phyloP scores from a whole-genome alignment of 2,888 invertebrate genomes.

The Ethmia dodecea region DNA sequence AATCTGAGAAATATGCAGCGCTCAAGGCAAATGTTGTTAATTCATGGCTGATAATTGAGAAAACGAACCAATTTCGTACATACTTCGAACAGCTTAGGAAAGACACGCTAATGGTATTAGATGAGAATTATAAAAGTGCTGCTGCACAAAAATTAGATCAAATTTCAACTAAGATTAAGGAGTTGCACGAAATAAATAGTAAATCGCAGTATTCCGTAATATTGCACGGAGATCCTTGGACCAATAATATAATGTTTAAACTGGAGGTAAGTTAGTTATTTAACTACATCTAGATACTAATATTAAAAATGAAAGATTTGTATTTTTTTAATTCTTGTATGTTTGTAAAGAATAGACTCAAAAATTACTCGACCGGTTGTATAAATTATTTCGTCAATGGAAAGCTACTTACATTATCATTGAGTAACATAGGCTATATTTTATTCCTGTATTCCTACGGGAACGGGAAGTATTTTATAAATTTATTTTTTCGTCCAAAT shows the following conservation, averaged over 20 bases:
- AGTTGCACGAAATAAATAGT: not conserved
- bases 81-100: not conserved
- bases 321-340: no score
- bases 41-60: not conserved
- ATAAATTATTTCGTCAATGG: no score
- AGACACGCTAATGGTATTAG: not conserved
- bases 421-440: no score
- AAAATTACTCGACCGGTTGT: no score
- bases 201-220: slow-evolving; percentile 11
- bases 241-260: slow-evolving; percentile 25
- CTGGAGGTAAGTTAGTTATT: slow-evolving; percentile 16
- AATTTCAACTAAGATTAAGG: not conserved
- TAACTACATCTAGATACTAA: no score
- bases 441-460: no score
- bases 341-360: no score
- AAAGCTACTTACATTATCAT: no score
- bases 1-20: slow-evolving; percentile 15
- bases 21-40: not conserved
- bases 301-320: no score
- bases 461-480: no score
- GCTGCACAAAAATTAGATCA: not conserved
- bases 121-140: not conserved
- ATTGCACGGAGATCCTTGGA: slow-evolving; percentile 17
- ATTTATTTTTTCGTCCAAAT: no score
- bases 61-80: not conserved